phyloP scores from a whole-genome alignment of 2,888 invertebrate genomes.

The Kuschelorhynchus macadamiae region DNA sequence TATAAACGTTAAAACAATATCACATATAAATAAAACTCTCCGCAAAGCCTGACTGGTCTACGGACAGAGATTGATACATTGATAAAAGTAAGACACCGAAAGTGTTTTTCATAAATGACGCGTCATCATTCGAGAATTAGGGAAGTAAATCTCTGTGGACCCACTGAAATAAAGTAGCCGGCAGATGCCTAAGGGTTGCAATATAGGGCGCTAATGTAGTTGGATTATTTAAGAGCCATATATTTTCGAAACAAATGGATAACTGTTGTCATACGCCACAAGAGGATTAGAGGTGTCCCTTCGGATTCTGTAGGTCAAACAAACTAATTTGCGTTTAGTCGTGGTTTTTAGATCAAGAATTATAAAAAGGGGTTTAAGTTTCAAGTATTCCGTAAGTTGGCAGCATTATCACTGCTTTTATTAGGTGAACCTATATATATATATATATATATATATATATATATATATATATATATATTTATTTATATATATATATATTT shows the following conservation, averaged over 20 bases:
- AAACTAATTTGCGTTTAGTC: conserved; percentile 29
- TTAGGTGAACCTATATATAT: too few species aligned
- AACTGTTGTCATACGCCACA: conserved; percentile 66
- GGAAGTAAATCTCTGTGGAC: conserved; percentile 63
- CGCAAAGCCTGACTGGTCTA: background rate
- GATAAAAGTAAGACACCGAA: conserved; percentile 50
- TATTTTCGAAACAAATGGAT: conserved; percentile 64
- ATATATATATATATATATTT: too few species aligned
- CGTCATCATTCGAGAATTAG: conserved; percentile 57
- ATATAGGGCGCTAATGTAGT: conserved; percentile 66
- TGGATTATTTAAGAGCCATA: conserved; percentile 69
- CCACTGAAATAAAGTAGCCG: conserved; percentile 55
- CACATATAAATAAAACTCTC: background rate
- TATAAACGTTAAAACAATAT: too few species aligned
- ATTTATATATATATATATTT: too few species aligned
- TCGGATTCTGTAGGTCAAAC: conserved; percentile 30
- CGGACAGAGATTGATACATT: conserved; percentile 32
- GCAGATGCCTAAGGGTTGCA: conserved; percentile 56
- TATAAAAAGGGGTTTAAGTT: too few species aligned
- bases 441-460: too few species aligned
- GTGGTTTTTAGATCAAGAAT: background rate
- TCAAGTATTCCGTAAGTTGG: too few species aligned
- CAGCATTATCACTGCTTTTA: too few species aligned
- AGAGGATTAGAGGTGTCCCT: conserved; percentile 40
- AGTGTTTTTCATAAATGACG: conserved; percentile 56